Evolutionary conservation across 2,113 vertebrate species (phyloP), one percentile per base, ranked within the genome.

Genomic region (Cochlearius cochlearius): DNA sequence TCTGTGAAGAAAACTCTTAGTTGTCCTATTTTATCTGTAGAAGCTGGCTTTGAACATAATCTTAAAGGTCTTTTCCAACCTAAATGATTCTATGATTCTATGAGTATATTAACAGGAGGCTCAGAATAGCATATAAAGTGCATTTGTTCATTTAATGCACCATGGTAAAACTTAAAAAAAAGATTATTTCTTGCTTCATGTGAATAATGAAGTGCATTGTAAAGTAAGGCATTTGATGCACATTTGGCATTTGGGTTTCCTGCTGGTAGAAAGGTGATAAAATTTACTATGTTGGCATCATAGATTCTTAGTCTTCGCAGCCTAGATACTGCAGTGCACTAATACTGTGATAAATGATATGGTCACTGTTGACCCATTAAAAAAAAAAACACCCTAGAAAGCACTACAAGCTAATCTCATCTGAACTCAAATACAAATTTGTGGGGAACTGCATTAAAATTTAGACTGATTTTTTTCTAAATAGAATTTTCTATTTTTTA

Each of bases 211-310:
- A 58, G 52, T 58, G 60, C 43, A 23, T 90, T 81, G 18, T 92
- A 84, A 94, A 95, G 66, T 74, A 64, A 83, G 18, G 21, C 52
- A 27, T 82, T 89, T 96, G 90, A 82, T 77, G 68, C 92, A 59
- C 77, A 30, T 80, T 96, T 94, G 76, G 52, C 39, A 60, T 92
- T 96, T 97, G 47, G 43, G 52, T 43, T 67, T 91, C 62, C 59
- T 95, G 64, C 60, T 95, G 49, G 21, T 90, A 95, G 45, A 93
- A 95, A 80, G 71, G 58, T 36, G 78, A 58, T 91, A 47, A 88
- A 83, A 73, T 60, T 47, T 74, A 76, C 74, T 53, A 72, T 49
- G 10, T 32, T 62, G 29, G 19, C 2, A 0, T 38, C 6, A 12
- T 56, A 80, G 81, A 26, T 55, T 39, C 39, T 53, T 21, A 11